These are phyloP conservation scores for Ypsolopha scabrella DNA, from an alignment of 2,888 invertebrate species.

Conservation along the genomic window DNA sequence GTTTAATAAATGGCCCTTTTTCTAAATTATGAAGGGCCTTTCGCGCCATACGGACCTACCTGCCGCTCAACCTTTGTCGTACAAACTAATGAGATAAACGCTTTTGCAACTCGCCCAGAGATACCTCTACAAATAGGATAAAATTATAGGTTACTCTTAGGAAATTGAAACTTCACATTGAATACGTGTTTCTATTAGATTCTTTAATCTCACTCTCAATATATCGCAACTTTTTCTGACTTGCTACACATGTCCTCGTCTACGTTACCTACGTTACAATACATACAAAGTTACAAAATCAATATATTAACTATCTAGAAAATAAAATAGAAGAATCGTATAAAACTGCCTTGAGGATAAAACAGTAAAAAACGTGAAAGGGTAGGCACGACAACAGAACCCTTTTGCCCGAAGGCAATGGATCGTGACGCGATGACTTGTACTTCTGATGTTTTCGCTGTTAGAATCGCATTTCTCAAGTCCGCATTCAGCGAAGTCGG, in stretches of 20 bases:
- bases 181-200: too few relatives aligned
- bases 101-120: slow-evolving; percentile 1
- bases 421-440: slow-evolving; percentile 59
- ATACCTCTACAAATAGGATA: not conserved
- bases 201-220: too few relatives aligned
- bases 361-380: slow-evolving; percentile 40
- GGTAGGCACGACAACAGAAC: slow-evolving; percentile 52
- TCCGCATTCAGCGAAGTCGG: slow-evolving; percentile 48
- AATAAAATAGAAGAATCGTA: not conserved
- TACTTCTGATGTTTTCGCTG: slow-evolving; percentile 64
- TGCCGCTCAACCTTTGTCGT: slow-evolving; percentile 21
- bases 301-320: not conserved
- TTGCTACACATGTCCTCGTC: too few relatives aligned
- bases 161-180: too few relatives aligned
- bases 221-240: too few relatives aligned
- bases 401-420: slow-evolving; percentile 60
- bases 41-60: slow-evolving; percentile 67
- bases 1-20: slow-evolving; percentile 68
- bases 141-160: not conserved
- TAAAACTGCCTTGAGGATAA: slow-evolving; percentile 19
- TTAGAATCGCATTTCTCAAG: slow-evolving; percentile 67
- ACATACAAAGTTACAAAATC: not conserved
- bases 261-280: not conserved
- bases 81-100: slow-evolving; percentile 4
- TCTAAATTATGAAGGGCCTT: slow-evolving; percentile 62